These are phyloP conservation scores for Sebastes schlegelii DNA, from an alignment of 2,113 vertebrate genomes.

Conservation along the genomic window DNA sequence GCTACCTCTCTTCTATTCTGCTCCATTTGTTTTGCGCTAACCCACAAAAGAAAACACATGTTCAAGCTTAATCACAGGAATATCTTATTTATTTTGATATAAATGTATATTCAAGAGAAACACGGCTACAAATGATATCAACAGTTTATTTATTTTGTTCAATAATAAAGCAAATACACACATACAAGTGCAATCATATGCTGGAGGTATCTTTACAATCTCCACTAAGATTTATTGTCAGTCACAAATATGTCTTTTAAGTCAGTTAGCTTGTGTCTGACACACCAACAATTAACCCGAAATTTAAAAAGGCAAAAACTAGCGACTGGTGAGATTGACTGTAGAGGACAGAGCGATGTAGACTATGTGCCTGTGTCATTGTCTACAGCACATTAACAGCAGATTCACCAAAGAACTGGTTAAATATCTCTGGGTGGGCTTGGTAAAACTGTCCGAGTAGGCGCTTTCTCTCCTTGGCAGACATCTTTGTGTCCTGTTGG, in stretches of 20 bases:
- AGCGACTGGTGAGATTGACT: neutral
- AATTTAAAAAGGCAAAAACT: neutral
- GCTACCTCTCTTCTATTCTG: neutral
- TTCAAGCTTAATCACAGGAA: neutral
- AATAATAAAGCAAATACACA: conserved; percentile 9
- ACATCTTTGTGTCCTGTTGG: conserved; percentile 88
- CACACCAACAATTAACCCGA: neutral
- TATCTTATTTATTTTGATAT: neutral
- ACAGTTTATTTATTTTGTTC: conserved; percentile 28
- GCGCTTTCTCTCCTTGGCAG: conserved; percentile 90
- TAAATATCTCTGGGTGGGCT: conserved; percentile 92
- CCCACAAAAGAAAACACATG: neutral
- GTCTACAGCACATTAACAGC: conserved; percentile 56
- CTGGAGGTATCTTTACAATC: neutral
- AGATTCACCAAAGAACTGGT: conserved; percentile 90
- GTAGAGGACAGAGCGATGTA: neutral
- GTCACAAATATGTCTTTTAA: neutral
- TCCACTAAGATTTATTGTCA: neutral
- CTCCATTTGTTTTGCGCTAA: neutral
- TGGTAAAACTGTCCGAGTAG: conserved; percentile 89
- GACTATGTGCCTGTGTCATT: too few species aligned
- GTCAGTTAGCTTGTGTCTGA: neutral
- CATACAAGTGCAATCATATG: neutral
- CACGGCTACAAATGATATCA: neutral
- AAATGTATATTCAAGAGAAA: neutral